These are phyloP conservation scores for Acrossocheilus fasciatus DNA, from an alignment of 2,797 vertebrate genomes.

Conservation along the genomic window DNA sequence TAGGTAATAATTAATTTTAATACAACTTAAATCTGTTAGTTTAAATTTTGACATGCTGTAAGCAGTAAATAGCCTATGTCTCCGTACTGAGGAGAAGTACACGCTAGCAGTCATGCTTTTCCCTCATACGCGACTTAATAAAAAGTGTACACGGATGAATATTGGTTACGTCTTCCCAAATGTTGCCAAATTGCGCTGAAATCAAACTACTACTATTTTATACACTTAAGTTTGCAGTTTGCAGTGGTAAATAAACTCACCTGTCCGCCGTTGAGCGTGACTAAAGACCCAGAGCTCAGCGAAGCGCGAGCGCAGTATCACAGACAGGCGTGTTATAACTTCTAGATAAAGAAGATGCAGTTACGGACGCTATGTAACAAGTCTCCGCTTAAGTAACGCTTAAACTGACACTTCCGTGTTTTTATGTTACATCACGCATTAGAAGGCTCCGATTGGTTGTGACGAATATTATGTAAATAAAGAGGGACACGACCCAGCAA, in stretches of 20 bases:
- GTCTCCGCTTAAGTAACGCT: constrained; percentile 20
- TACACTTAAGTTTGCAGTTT: neutral
- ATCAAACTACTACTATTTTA: neutral
- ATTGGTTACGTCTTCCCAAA: neutral
- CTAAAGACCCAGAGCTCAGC: too few species aligned
- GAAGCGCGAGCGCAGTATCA: neutral
- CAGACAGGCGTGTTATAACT: neutral
- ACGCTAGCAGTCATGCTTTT: neutral
- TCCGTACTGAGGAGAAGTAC: neutral
- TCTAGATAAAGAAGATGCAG: neutral
- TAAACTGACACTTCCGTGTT: constrained; percentile 28
- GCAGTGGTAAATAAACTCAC: constrained; percentile 24
- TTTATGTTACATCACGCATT: constrained; percentile 19
- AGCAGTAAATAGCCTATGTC: neutral
- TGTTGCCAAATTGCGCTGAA: neutral
- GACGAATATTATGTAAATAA: neutral
- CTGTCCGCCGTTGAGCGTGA: neutral
- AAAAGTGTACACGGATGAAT: neutral
- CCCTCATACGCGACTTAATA: neutral
- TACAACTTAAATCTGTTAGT: neutral
- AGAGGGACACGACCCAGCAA: neutral
- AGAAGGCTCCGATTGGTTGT: constrained; percentile 13
- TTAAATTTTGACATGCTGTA: neutral
- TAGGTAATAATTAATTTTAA: neutral
- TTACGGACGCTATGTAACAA: constrained; percentile 2